phyloP scores from a whole-genome alignment of 2,113 vertebrate species.

The Paedocypris sp. region DNA sequence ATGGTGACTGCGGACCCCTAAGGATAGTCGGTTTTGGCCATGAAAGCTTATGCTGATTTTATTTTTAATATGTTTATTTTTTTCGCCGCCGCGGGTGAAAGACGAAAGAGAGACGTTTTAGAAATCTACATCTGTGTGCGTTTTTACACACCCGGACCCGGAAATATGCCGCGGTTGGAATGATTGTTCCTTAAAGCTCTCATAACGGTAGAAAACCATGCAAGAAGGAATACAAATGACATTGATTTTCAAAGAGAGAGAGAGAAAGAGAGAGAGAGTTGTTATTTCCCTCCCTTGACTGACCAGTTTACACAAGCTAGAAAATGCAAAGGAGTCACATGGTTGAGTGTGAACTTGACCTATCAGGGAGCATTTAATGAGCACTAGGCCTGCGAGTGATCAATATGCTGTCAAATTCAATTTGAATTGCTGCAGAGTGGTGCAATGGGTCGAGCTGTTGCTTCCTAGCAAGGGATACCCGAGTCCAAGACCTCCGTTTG shows the following conservation, averaged over 20 bases:
- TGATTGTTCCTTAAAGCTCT: slow-evolving; percentile 13
- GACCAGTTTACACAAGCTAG: slow-evolving; percentile 28
- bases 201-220: slow-evolving; percentile 20
- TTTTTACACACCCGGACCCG: too few relatives aligned
- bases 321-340: slow-evolving; percentile 34
- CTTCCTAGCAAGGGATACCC: too few relatives aligned
- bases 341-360: slow-evolving; percentile 41
- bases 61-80: neutral
- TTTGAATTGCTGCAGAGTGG: slow-evolving; percentile 46
- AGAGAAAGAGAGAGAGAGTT: slow-evolving; percentile 20
- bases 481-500: too few relatives aligned
- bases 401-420: slow-evolving; percentile 47
- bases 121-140: too few relatives aligned
- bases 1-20: neutral
- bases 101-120: neutral
- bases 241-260: slow-evolving; percentile 37
- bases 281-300: slow-evolving; percentile 38
- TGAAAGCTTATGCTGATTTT: neutral
- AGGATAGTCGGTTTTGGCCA: neutral
- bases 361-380: slow-evolving; percentile 47
- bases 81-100: neutral
- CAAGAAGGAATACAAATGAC: slow-evolving; percentile 32
- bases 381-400: slow-evolving; percentile 49
- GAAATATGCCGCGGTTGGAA: too few relatives aligned
- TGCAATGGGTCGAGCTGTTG: too few relatives aligned